Base-by-base conservation (phyloP, 2,888 invertebrate species). In the Clistopyga incitator region DNA sequence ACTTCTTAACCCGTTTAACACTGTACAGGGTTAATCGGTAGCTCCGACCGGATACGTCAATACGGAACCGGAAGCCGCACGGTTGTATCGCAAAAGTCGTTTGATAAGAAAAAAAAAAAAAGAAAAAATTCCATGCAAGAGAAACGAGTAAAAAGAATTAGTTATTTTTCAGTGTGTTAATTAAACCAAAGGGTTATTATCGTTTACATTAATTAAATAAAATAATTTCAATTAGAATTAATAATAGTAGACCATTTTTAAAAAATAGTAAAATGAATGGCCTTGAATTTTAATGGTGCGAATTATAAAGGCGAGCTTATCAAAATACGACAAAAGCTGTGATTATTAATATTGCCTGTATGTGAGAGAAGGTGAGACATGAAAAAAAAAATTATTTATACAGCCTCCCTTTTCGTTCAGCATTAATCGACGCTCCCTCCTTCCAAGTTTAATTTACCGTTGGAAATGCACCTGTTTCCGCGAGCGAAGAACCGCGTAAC, bases 401-500 rank as follows among this genome's bases (percentile, higher is more conserved):
- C 77, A 70, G 54, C 79, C 64, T 83, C 82, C 75, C 81, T 78
- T 68, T 79, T 76, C 83, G n/a, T 77, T 79, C 71, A 83, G 87
- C 76, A 83, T 88, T 78, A 83, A 85, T 88, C 85, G 86, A 80
- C 82, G 79, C 77, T 74, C 84, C 83, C 76, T 81, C 82, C 79
- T 79, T 80, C 70, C 54, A 72, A 79, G 70, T 86, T 88, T 89
- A 88, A 89, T 89, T 89, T 88, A 87, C 87, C 81, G 81, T 86
- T 81, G 87, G 86, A 87, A 89, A 89, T 88, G 86, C 85, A 83
- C 86, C 87, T 87, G 85, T 88, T 88, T 86, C 87, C 87, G 87
- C 78, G 84, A 81, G 59, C 81, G 74, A 61, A 78, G 72, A 84
- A 81, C 80, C 77, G 81, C 78, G 81, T 84, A 84, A 84, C 84